Evolutionary conservation across 2,797 vertebrate species (phyloP).

Genomic region (Glossophaga mutica): DNA sequence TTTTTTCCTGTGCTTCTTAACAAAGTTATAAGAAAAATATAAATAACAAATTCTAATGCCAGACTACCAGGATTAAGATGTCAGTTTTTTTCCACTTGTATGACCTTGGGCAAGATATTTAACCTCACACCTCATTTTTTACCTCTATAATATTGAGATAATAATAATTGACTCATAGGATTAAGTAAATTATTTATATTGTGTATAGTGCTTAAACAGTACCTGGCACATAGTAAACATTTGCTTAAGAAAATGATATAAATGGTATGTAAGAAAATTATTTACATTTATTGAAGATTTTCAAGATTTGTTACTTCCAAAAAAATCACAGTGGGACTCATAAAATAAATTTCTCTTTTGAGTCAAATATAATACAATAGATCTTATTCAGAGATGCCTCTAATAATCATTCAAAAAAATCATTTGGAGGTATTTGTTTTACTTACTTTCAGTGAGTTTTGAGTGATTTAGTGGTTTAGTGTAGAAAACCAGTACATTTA

Average conservation of each 20-base stretch:
- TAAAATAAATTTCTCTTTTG: background rate
- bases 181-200: background rate
- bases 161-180: background rate
- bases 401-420: background rate
- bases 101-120: background rate
- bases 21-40: conserved; percentile 20
- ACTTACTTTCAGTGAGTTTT: background rate
- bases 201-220: background rate
- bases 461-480: background rate
- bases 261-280: background rate
- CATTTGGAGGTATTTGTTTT: background rate
- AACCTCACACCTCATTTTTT: background rate
- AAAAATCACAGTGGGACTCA: background rate
- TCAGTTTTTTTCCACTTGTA: background rate
- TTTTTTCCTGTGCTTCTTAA: background rate
- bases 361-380: background rate
- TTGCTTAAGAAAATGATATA: background rate
- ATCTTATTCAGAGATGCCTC: background rate
- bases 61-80: background rate
- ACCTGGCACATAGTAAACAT: background rate
- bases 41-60: background rate
- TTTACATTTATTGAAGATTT: background rate
- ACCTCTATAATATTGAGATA: background rate
- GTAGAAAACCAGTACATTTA: conserved; percentile 13
- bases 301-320: background rate